Conservation (phyloP, 2,888 invertebrate species). For the Actias luna region DNA sequence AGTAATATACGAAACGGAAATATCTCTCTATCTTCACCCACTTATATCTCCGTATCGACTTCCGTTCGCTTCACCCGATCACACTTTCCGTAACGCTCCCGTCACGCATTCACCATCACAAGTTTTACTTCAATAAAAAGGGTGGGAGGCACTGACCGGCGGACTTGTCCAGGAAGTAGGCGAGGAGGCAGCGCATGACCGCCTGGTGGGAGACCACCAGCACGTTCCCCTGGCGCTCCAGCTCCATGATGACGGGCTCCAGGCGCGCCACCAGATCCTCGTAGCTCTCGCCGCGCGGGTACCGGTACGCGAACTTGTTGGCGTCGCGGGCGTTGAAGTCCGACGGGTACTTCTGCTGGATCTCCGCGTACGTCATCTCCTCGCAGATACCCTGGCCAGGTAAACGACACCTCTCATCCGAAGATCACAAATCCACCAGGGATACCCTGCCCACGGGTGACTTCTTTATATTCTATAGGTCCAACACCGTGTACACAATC, state of each 20-base stretch:
- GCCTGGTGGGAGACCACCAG: constrained; percentile 98
- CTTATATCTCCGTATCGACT: too few species aligned
- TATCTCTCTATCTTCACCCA: too few species aligned
- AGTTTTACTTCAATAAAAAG: neutral
- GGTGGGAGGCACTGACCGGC: constrained; percentile 83
- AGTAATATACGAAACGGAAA: too few species aligned
- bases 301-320: constrained; percentile 97
- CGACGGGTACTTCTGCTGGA: constrained; percentile 94
- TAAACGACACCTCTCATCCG: too few species aligned
- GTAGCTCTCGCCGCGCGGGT: constrained; percentile 96
- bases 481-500: too few species aligned
- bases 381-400: constrained; percentile 95
- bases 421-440: too few species aligned
- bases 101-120: too few species aligned
- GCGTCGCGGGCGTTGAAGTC: constrained; percentile 98
- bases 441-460: too few species aligned
- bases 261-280: constrained; percentile 98
- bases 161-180: constrained; percentile 98
- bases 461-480: too few species aligned
- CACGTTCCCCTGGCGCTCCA: constrained; percentile 98
- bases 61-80: too few species aligned
- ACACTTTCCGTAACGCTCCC: too few species aligned
- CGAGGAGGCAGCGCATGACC: constrained; percentile 95
- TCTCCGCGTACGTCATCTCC: constrained; percentile 99
- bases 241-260: constrained; percentile 99